phyloP scores from a whole-genome alignment of 2,113 vertebrate genomes.

The Climacteris rufus region DNA sequence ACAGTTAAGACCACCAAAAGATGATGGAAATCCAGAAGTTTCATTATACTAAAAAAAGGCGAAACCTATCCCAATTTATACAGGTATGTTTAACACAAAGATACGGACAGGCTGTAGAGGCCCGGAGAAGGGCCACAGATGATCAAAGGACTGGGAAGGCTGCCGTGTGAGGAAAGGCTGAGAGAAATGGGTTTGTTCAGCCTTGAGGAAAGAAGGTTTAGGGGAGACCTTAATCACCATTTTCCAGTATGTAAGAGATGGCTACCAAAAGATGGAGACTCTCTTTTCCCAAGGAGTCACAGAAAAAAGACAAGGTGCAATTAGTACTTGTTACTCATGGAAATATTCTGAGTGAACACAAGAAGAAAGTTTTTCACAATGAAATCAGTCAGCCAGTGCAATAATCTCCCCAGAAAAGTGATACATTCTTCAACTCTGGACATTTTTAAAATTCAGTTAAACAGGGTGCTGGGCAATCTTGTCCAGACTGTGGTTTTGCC shows the following conservation, averaged over 20 bases:
- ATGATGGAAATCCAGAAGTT: not conserved
- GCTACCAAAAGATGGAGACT: not conserved
- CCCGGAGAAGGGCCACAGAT: not conserved
- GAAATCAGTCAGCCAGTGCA: not conserved
- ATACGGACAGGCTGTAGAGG: not conserved
- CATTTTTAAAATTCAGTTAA: not conserved
- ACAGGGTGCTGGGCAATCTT: not conserved
- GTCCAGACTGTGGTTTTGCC: not conserved
- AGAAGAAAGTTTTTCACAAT: not conserved
- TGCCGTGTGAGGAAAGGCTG: not conserved
- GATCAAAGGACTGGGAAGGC: not conserved
- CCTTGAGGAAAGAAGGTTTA: not conserved
- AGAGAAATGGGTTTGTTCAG: not conserved
- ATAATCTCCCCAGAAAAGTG: not conserved
- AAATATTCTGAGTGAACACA: not conserved
- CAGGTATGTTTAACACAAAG: not conserved
- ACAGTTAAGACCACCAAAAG: not conserved
- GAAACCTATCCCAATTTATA: not conserved
- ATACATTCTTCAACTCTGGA: not conserved
- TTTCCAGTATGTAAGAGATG: not conserved
- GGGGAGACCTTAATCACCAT: not conserved
- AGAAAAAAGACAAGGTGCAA: not conserved
- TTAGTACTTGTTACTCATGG: not conserved
- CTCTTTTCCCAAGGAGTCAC: not conserved
- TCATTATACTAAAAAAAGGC: not conserved